Conservation (phyloP, 2,797 vertebrate genomes). For the Gobionotothen gibberifrons region DNA sequence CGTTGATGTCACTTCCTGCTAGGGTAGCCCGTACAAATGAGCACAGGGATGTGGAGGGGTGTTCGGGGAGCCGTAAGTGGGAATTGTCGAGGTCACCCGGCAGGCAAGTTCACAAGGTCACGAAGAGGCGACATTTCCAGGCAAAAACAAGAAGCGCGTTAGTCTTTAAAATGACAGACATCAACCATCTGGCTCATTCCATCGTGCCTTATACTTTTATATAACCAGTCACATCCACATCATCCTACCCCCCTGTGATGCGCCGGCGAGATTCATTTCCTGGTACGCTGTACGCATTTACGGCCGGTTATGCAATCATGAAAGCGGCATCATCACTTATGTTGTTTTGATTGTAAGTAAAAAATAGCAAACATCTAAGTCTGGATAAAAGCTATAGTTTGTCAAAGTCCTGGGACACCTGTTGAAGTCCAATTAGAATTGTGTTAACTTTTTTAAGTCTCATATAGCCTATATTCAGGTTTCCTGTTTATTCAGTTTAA, state of each 20-base stretch:
- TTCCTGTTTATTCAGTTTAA: conserved; percentile 9
- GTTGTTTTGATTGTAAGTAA: conserved; percentile 17
- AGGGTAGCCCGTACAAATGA: conserved; percentile 59
- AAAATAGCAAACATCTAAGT: not conserved
- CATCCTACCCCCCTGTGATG: conserved; percentile 58
- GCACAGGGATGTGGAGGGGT: conserved; percentile 58
- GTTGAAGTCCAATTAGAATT: conserved; percentile 41
- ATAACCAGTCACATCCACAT: conserved; percentile 69
- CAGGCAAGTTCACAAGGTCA: conserved; percentile 79
- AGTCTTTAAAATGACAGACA: conserved; percentile 61
- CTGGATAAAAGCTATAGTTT: not conserved
- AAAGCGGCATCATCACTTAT: conserved; percentile 41
- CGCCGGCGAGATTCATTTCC: conserved; percentile 69
- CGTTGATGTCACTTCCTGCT: conserved; percentile 89
- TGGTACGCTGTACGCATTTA: conserved; percentile 65
- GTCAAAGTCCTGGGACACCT: conserved; percentile 29
- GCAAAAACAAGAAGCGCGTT: conserved; percentile 25
- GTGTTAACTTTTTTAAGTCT: no score
- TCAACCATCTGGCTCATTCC: conserved; percentile 49
- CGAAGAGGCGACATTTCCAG: conserved; percentile 34
- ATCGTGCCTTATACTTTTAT: conserved; percentile 70
- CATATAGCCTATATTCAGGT: not conserved
- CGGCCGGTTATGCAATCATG: conserved; percentile 69
- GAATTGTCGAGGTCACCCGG: conserved; percentile 59
- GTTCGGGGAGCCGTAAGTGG: conserved; percentile 50